Conservation (phyloP, 2,888 invertebrate species). For the Phania funesta region DNA sequence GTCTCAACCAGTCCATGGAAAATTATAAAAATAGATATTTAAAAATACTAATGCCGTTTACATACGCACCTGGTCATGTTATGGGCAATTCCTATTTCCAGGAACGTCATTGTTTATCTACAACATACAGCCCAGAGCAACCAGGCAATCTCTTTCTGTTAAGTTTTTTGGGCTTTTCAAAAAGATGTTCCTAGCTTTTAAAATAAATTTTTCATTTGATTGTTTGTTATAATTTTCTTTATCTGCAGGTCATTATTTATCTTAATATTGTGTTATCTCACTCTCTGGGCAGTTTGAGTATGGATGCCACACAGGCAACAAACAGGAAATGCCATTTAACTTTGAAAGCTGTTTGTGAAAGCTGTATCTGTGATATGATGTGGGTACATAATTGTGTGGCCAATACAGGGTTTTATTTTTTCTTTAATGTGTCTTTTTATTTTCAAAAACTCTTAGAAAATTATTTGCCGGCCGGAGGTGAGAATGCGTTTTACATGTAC, state of each 20-base stretch:
- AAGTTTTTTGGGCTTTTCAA: background rate
- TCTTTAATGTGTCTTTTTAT: background rate
- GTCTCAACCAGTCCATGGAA: conserved; percentile 46
- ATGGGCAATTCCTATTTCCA: background rate
- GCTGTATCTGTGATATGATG: conserved; percentile 38
- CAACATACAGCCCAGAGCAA: too few species aligned
- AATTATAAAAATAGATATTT: conserved; percentile 2
- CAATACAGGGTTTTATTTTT: conserved; percentile 8
- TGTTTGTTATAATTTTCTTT: background rate
- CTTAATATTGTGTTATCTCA: background rate
- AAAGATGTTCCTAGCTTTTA: conserved; percentile 53
- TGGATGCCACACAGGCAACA: conserved; percentile 9
- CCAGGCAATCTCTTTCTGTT: background rate
- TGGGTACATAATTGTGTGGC: conserved; percentile 53
- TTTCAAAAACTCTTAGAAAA: conserved; percentile 14
- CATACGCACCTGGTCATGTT: conserved; percentile 53
- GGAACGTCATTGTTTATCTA: background rate
- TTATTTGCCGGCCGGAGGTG: conserved; percentile 44
- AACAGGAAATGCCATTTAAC: conserved; percentile 66
- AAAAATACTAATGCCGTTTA: conserved; percentile 1
- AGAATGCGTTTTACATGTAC: conserved; percentile 35
- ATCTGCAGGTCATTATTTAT: background rate
- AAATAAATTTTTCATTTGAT: conserved; percentile 44
- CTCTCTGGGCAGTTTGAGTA: too few species aligned
- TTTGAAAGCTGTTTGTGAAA: conserved; percentile 49